Base-by-base conservation (phyloP, 2,797 vertebrate species). In the Todus mexicanus region DNA sequence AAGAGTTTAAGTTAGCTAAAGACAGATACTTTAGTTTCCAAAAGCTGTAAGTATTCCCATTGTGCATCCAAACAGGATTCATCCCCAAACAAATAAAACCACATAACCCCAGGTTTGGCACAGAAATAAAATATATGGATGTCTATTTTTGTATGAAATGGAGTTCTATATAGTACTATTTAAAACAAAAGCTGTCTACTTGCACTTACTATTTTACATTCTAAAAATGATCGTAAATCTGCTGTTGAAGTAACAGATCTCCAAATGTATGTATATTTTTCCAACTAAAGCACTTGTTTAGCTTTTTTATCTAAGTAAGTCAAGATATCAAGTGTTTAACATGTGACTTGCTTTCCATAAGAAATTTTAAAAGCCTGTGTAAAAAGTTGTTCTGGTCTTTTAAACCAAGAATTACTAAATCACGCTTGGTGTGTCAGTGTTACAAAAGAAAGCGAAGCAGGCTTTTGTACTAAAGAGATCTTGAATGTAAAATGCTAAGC, bases 201-300 rank as follows among this genome's bases (percentile, higher is more conserved):
- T 96, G 97, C 97, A 98, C 97, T 97, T 98, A 56, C 54, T 92
- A 40, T 89, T 95, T 95, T 97, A 93, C 95, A 95, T 96, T 96
- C 84, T 96, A 96, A 96, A n/a, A 97, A 57, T 94, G 68, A 85
- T 71, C 65, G 61, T 84, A 54, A 78, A 76, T 54, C 64, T 96
- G 90, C 90, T 88, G 77, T 89, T 85, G 90, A 87, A 94, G 35
- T 79, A 91, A 95, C 82, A 90, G 61, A 69, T 90, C 75, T 96
- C 95, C 75, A 76, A 77, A 31, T 88, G 45, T 95, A 31, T 94
- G 80, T 97, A 94, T 93, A 76, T 96, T 83, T 83, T 96, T 78
- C 88, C 64, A 91, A 35, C 22, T 73, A 7, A 73, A 89, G 89
- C 79, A 93, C 75, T 43, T 48, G 66, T 66, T 81, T 22, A 79